phyloP scores from a whole-genome alignment of 2,888 invertebrate species.

The Scaptomyza cyrtandrae region DNA sequence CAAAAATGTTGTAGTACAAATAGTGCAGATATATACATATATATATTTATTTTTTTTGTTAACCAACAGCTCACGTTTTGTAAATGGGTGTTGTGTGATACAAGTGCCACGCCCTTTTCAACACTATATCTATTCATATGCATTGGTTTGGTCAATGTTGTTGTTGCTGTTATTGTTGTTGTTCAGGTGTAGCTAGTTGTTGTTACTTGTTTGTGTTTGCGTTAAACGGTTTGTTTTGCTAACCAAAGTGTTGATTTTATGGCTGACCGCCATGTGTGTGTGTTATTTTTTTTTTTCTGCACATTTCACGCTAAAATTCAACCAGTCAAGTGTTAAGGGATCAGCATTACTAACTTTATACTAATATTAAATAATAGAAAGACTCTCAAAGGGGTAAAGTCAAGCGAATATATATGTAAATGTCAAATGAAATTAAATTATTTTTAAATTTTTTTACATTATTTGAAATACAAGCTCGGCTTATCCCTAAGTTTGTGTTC shows the following conservation, averaged over 20 bases:
- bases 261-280: slow-evolving; percentile 47
- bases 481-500: too few relatives aligned
- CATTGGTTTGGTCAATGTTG: slow-evolving; percentile 21
- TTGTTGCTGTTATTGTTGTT: slow-evolving; percentile 46
- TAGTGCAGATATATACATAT: slow-evolving; percentile 38
- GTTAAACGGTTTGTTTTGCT: slow-evolving; percentile 76
- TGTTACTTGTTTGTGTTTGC: slow-evolving; percentile 68
- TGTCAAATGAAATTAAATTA: too few relatives aligned
- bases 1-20: slow-evolving; percentile 78
- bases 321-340: slow-evolving; percentile 31
- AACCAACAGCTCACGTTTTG: slow-evolving; percentile 13
- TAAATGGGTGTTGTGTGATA: slow-evolving; percentile 19
- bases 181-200: slow-evolving; percentile 64
- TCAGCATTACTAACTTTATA: neutral
- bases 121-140: slow-evolving; percentile 54
- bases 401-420: too few relatives aligned
- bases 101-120: slow-evolving; percentile 73
- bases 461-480: too few relatives aligned
- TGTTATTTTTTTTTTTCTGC: slow-evolving; percentile 11
- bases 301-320: slow-evolving; percentile 32
- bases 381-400: too few relatives aligned
- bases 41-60: slow-evolving; percentile 28
- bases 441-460: too few relatives aligned
- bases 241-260: slow-evolving; percentile 81
- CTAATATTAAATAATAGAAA: neutral